phyloP scores from a whole-genome alignment of 2,113 vertebrate species.

The Struthio camelus region DNA sequence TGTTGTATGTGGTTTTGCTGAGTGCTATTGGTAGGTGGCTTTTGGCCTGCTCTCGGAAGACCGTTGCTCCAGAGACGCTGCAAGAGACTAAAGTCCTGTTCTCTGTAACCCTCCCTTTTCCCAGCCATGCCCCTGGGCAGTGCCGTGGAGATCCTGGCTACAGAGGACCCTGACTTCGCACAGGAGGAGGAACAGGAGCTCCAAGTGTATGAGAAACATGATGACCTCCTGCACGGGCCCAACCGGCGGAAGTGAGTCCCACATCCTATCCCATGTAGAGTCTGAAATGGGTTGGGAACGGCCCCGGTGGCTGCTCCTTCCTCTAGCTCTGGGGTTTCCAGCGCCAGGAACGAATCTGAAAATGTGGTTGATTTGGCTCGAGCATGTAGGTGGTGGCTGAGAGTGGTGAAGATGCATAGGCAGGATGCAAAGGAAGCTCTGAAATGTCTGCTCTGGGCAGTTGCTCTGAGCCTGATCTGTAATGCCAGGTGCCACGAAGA shows the following conservation, averaged over 20 bases:
- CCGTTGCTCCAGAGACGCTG: background rate
- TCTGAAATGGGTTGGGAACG: background rate
- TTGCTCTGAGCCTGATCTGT: background rate
- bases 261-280: no score
- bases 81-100: background rate
- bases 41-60: background rate
- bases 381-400: background rate
- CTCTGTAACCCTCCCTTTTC: background rate
- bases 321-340: background rate
- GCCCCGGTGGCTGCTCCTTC: background rate
- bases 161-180: conserved; percentile 83
- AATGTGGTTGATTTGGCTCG: background rate
- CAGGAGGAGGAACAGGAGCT: conserved; percentile 88
- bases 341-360: background rate
- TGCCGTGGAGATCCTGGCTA: conserved; percentile 88
- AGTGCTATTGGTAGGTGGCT: background rate
- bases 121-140: conserved; percentile 90
- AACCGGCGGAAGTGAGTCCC: conserved; percentile 83
- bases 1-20: background rate
- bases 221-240: conserved; percentile 89
- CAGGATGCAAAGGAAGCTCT: background rate
- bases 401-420: fast-evolving
- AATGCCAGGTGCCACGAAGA: background rate
- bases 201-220: conserved; percentile 95
- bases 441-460: background rate